Conservation (phyloP, 2,888 invertebrate species). For the Troides aeacus region DNA sequence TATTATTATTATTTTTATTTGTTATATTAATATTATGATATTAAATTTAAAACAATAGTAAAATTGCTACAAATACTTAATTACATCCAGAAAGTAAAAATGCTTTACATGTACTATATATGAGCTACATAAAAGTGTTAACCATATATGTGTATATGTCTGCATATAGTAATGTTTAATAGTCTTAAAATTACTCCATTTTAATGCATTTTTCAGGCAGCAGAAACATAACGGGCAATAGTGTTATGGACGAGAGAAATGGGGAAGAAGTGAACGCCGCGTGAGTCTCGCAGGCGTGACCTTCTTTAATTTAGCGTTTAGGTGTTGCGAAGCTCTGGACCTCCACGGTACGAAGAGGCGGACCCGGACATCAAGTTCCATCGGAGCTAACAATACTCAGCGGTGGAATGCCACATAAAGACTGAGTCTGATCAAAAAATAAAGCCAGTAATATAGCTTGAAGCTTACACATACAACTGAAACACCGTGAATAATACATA, state of each 20-base stretch:
- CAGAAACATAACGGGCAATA: slow-evolving; percentile 72
- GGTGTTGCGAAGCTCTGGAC: slow-evolving; percentile 44
- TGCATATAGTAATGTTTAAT: no score
- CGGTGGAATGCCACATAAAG: slow-evolving; percentile 11
- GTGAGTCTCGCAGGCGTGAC: slow-evolving; percentile 63
- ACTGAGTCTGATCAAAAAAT: slow-evolving; percentile 33
- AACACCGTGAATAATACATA: background rate
- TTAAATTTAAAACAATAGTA: no score
- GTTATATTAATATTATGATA: no score
- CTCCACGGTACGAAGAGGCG: slow-evolving; percentile 27
- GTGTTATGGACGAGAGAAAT: slow-evolving; percentile 58
- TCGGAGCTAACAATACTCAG: slow-evolving; percentile 2
- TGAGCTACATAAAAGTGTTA: no score
- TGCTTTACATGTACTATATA: no score
- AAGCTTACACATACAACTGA: slow-evolving; percentile 9
- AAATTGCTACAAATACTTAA: no score
- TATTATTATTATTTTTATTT: no score
- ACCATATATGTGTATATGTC: no score
- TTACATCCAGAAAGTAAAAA: no score
- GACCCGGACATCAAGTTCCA: slow-evolving; percentile 11
- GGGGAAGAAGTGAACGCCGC: slow-evolving; percentile 47
- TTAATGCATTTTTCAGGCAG: slow-evolving; percentile 47
- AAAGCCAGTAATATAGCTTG: slow-evolving; percentile 36
- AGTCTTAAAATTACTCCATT: background rate
- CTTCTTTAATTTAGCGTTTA: slow-evolving; percentile 42